phyloP scores from a whole-genome alignment of 1,140 invertebrate species.

The Euglossa dilemma region DNA sequence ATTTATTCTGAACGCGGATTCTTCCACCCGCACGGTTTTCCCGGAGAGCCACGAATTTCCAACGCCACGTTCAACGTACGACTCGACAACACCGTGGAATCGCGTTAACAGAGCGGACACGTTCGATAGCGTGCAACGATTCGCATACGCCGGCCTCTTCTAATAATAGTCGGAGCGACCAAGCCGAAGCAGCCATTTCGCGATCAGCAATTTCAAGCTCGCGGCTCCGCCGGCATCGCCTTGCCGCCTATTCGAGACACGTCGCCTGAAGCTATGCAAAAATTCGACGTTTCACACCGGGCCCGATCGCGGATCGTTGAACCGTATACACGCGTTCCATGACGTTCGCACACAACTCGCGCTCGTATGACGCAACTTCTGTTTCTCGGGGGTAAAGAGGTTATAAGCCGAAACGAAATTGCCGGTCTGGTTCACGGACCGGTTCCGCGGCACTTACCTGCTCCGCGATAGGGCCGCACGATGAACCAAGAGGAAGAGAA shows the following conservation, averaged over 20 bases:
- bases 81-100: not conserved
- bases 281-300: not conserved
- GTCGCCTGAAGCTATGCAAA: not conserved
- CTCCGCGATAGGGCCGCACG: not conserved
- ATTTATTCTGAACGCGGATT: not conserved
- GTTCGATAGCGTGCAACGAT: conserved; percentile 24
- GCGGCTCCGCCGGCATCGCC: conserved; percentile 11
- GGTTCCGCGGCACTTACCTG: not conserved
- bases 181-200: conserved; percentile 59
- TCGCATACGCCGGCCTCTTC: conserved; percentile 39
- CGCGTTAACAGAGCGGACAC: not conserved
- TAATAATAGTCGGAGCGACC: conserved; percentile 62
- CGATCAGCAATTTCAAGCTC: conserved; percentile 42
- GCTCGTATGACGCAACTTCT: not conserved
- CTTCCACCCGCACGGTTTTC: not conserved
- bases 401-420: not conserved
- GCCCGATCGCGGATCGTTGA: not conserved
- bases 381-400: not conserved
- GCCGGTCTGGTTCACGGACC: not conserved
- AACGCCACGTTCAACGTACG: not conserved
- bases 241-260: not conserved
- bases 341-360: not conserved
- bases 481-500: not conserved
- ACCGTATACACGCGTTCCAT: not conserved
- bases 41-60: too few relatives aligned